These are phyloP conservation scores for Girardia tigrina DNA, from an alignment of 2,888 invertebrate genomes.

Conservation along the genomic window DNA sequence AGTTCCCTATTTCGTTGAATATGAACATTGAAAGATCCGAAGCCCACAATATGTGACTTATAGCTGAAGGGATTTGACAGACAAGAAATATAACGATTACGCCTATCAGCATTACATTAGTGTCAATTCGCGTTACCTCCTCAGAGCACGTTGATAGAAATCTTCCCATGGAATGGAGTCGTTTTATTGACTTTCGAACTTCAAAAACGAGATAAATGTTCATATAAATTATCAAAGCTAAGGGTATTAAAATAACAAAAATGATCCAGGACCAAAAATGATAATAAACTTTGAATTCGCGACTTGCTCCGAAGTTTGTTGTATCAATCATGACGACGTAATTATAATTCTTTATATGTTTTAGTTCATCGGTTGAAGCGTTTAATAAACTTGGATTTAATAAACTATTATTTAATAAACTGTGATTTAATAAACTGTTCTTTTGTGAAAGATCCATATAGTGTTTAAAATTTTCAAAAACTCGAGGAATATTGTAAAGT, in stretches of 20 bases:
- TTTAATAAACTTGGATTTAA: background rate
- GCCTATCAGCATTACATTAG: slow-evolving; percentile 49
- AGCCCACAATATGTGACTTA: slow-evolving; percentile 48
- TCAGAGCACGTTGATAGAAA: slow-evolving; percentile 38
- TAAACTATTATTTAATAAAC: too few species aligned
- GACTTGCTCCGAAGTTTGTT: background rate
- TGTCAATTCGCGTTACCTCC: slow-evolving; percentile 47
- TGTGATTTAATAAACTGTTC: too few species aligned
- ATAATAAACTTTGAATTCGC: slow-evolving; percentile 42
- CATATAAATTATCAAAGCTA: slow-evolving; percentile 45
- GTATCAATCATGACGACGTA: slow-evolving; percentile 20
- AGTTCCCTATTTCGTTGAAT: slow-evolving; percentile 47
- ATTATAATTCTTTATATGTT: background rate
- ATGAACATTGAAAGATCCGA: slow-evolving; percentile 40
- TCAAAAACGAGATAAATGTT: slow-evolving; percentile 47
- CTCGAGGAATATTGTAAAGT: slow-evolving; percentile 45
- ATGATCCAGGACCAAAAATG: slow-evolving; percentile 47
- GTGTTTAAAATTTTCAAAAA: slow-evolving; percentile 44
- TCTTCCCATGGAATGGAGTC: slow-evolving; percentile 43
- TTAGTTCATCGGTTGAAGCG: background rate
- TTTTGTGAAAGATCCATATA: slow-evolving; percentile 15
- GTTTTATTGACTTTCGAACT: slow-evolving; percentile 43
- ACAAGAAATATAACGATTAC: slow-evolving; percentile 49
- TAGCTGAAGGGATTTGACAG: slow-evolving; percentile 49
- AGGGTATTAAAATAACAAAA: slow-evolving; percentile 47